These are phyloP conservation scores for Lamellibrachia satsuma DNA, from an alignment of 2,888 invertebrate species.

Conservation along the genomic window DNA sequence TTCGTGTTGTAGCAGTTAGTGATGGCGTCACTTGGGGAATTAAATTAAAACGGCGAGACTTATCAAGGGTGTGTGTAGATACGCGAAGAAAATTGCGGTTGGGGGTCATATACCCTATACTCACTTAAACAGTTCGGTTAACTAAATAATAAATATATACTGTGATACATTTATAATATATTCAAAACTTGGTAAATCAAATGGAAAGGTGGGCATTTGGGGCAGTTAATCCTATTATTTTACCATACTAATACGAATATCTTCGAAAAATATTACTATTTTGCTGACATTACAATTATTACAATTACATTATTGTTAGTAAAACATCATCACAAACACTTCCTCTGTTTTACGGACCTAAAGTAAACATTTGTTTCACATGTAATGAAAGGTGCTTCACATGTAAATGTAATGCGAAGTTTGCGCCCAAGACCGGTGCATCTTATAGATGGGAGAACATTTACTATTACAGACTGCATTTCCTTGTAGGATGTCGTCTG, in stretches of 20 bases:
- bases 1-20: neutral
- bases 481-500: neutral
- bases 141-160: neutral
- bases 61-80: neutral
- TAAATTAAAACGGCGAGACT: neutral
- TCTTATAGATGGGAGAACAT: neutral
- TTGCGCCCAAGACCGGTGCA: neutral
- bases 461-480: neutral
- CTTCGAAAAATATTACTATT: neutral
- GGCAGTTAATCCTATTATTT: neutral
- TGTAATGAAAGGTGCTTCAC: neutral
- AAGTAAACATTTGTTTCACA: no score
- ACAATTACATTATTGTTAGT: no score
- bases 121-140: neutral
- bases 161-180: no score
- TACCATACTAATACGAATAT: neutral
- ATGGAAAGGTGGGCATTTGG: no score
- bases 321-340: neutral
- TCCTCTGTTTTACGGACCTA: neutral
- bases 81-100: no score
- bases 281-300: neutral
- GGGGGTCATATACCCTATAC: neutral
- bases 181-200: no score
- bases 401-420: neutral
- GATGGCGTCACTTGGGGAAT: neutral